Conservation (phyloP, 2,113 vertebrate species). For the Sclerurus mexicanus region DNA sequence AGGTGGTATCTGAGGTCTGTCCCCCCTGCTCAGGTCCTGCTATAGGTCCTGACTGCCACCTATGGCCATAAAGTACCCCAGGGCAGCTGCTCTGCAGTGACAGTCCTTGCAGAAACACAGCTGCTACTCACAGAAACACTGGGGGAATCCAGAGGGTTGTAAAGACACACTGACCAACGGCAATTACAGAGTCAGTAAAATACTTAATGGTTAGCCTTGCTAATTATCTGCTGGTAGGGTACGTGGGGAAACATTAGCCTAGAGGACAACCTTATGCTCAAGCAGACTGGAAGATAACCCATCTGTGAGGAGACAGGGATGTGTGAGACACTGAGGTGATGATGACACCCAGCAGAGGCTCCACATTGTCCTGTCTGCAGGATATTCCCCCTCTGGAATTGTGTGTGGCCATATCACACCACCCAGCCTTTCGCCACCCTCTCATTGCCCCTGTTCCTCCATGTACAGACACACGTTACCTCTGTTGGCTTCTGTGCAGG, state of each 20-base stretch:
- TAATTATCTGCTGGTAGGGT: background rate
- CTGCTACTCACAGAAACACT: background rate
- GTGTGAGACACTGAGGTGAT: background rate
- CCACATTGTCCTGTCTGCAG: background rate
- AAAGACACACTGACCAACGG: background rate
- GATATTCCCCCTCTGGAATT: background rate
- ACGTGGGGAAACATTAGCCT: background rate
- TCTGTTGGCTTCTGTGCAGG: conserved; percentile 68
- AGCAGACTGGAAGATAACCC: background rate
- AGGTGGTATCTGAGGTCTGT: background rate
- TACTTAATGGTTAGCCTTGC: background rate
- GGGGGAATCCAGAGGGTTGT: background rate
- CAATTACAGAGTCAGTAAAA: background rate
- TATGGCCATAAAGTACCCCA: background rate
- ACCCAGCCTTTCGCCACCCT: background rate
- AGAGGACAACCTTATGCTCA: background rate
- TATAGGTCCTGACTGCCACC: background rate
- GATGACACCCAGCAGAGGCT: background rate
- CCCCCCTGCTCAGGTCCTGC: background rate
- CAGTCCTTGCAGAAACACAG: background rate
- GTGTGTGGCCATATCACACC: background rate
- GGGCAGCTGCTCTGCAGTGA: background rate
- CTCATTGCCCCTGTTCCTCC: background rate
- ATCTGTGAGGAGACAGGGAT: background rate
- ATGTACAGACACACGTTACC: conserved; percentile 39